A percentile compares a stretch with the other conserved stretches of the same genome.
These are phyloP conservation scores for Octodonta nipae DNA, from an alignment of 2,888 invertebrate species.

Conservation along the genomic window DNA sequence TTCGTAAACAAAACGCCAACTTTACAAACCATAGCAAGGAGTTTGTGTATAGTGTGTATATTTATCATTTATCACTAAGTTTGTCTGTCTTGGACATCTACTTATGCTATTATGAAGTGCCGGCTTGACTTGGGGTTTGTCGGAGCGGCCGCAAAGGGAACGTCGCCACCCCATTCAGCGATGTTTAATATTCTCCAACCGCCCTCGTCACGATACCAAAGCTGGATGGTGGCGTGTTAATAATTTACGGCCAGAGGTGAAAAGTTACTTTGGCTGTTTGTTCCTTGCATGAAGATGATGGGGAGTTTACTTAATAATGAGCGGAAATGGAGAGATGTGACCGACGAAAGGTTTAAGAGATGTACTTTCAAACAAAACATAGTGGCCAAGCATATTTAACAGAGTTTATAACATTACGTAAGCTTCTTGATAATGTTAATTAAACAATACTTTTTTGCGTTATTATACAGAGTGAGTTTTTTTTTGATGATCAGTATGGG, in stretches of 20 bases:
- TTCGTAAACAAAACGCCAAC: neutral
- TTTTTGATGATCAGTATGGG: too few species aligned
- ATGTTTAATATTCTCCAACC: neutral
- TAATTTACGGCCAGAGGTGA: constrained; percentile 1
- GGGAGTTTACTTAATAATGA: too few species aligned
- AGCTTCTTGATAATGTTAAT: too few species aligned
- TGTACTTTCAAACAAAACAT: too few species aligned
- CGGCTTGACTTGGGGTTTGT: constrained; percentile 7
- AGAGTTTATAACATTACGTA: too few species aligned
- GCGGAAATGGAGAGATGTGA: too few species aligned
- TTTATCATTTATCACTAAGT: constrained; percentile 22
- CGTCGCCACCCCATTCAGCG: too few species aligned
- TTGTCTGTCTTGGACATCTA: constrained; percentile 22
- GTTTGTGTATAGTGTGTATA: constrained; percentile 10
- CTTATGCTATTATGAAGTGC: constrained; percentile 23
- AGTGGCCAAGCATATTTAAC: too few species aligned
- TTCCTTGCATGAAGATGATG: too few species aligned
- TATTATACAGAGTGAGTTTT: too few species aligned
- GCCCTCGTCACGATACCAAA: neutral
- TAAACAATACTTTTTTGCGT: too few species aligned
- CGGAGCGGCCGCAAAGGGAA: constrained; percentile 11
- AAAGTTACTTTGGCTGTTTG: constrained; percentile 2
- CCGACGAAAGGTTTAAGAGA: too few species aligned
- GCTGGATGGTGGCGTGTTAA: neutral
- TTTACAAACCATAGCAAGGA: constrained; percentile 1